These are phyloP conservation scores for Poecile montanus DNA, from an alignment of 2,797 vertebrate genomes.

Conservation along the genomic window DNA sequence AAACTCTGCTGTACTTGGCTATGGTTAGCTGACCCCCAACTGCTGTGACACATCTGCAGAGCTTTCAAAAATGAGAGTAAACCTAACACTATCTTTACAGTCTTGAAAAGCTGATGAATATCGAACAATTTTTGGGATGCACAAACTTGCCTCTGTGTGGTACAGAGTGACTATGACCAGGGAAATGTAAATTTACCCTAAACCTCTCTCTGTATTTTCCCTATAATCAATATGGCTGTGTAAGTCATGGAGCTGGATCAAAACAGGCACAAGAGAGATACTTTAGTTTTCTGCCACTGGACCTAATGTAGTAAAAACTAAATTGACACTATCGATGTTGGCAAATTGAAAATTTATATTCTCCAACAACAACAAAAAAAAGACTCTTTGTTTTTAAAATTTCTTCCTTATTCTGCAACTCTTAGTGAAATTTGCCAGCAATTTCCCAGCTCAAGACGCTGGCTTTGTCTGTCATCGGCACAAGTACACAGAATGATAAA, in stretches of 20 bases:
- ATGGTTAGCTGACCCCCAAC: neutral
- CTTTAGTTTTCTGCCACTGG: neutral
- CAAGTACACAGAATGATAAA: neutral
- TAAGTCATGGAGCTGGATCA: neutral
- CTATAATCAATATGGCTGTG: neutral
- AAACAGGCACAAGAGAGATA: neutral
- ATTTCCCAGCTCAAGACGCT: neutral
- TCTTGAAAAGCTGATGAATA: neutral
- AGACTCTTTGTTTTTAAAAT: neutral
- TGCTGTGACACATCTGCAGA: neutral
- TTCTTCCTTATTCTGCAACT: neutral
- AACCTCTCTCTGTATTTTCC: neutral
- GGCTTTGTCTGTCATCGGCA: neutral
- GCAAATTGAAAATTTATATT: neutral
- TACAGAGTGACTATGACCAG: neutral
- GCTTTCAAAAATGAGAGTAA: neutral
- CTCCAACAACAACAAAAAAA: neutral
- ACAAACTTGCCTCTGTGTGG: neutral
- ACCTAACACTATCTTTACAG: neutral
- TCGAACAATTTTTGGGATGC: neutral
- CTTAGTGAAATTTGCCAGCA: neutral
- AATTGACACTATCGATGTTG: neutral
- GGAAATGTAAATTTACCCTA: neutral
- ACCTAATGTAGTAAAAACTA: neutral
- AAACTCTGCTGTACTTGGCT: neutral